Evolutionary conservation across 1,140 invertebrate species (phyloP).

Genomic region (Holcopasites calliopsidis): DNA sequence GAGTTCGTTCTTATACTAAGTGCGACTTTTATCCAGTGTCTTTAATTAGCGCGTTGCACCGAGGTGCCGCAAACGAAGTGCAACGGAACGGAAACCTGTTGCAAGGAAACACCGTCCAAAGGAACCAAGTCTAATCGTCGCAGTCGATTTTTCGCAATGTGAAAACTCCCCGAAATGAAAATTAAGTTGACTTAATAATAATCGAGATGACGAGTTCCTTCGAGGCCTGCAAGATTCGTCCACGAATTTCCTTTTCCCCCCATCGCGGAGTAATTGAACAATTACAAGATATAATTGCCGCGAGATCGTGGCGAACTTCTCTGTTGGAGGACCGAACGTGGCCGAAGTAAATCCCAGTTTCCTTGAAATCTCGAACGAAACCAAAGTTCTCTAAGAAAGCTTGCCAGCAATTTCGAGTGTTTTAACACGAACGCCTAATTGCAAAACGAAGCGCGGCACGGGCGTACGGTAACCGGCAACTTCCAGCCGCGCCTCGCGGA

Average conservation of each 20-base stretch:
- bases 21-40: conserved; percentile 1
- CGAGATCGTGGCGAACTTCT: neutral
- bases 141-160: too few species aligned
- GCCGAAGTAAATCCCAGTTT: too few species aligned
- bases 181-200: too few species aligned
- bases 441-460: neutral
- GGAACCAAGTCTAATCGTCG: too few species aligned
- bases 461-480: neutral
- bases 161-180: too few species aligned
- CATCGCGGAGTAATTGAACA: conserved; percentile 1
- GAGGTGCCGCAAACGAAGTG: neutral
- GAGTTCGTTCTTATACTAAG: neutral
- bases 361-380: neutral
- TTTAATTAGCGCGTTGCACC: conserved; percentile 23
- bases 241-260: neutral
- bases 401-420: neutral
- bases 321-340: neutral
- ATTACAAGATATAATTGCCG: conserved; percentile 27
- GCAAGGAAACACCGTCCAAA: too few species aligned
- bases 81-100: neutral
- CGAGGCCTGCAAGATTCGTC: neutral
- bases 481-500: conserved; percentile 13
- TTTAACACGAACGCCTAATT: conserved; percentile 9
- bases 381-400: neutral
- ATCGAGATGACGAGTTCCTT: conserved; percentile 1